These are phyloP conservation scores for Tribolium madens DNA, from an alignment of 1,140 invertebrate species.

Conservation along the genomic window DNA sequence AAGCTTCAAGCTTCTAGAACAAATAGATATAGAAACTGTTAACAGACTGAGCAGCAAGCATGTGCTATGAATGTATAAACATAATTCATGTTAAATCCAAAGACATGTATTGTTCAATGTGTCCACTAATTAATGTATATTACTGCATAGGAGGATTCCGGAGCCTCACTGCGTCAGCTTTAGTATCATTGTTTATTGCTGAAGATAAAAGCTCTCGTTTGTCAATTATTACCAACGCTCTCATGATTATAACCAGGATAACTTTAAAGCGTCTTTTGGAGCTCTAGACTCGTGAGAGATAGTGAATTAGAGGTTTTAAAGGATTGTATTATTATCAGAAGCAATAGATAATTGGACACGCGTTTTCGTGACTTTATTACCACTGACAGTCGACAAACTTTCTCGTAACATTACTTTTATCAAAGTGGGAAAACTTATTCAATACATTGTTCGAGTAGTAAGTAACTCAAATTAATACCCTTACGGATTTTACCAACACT, in stretches of 20 bases:
- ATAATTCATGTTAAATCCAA: slow-evolving; percentile 47
- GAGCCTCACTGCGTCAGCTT: slow-evolving; percentile 26
- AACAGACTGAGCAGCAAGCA: slow-evolving; percentile 1
- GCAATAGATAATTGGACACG: slow-evolving; percentile 11
- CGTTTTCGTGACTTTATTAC: neutral
- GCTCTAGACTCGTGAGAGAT: neutral
- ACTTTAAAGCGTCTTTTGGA: slow-evolving; percentile 29
- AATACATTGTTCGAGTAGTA: neutral
- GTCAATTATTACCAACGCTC: slow-evolving; percentile 41
- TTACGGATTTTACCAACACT: neutral
- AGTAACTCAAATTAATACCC: neutral
- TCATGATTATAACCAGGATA: slow-evolving; percentile 25
- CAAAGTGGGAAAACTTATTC: neutral
- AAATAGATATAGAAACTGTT: slow-evolving; percentile 33
- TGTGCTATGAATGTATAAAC: slow-evolving; percentile 18
- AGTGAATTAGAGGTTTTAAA: slow-evolving; percentile 30
- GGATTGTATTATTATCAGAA: slow-evolving; percentile 21
- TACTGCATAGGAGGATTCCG: slow-evolving; percentile 40
- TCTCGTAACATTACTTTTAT: neutral
- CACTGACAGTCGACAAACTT: neutral
- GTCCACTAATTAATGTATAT: slow-evolving; percentile 47
- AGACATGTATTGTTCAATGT: slow-evolving; percentile 41
- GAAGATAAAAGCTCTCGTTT: slow-evolving; percentile 46
- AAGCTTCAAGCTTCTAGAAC: slow-evolving; percentile 14
- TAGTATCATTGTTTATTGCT: slow-evolving; percentile 46